phyloP scores from a whole-genome alignment of 2,113 vertebrate species.

The Chionomys nivalis region DNA sequence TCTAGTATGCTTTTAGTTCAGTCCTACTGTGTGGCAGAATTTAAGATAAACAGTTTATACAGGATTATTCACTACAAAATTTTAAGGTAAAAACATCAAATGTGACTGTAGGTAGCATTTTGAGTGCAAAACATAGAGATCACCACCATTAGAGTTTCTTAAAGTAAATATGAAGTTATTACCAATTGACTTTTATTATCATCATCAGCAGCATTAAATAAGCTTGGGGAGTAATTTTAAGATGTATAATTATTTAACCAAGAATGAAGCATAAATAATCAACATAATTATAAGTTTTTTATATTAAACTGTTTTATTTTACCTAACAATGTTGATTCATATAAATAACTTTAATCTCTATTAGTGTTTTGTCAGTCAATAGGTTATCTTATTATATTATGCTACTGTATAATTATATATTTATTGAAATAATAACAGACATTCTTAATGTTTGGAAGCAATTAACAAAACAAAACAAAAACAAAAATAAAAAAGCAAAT shows the following conservation, averaged over 20 bases:
- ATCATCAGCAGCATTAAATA: neutral
- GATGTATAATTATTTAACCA: neutral
- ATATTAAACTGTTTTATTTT: neutral
- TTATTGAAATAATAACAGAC: neutral
- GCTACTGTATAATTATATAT: neutral
- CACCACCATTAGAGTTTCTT: neutral
- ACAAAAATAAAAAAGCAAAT: neutral
- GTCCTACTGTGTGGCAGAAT: neutral
- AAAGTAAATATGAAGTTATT: neutral
- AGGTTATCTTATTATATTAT: neutral
- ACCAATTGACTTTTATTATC: neutral
- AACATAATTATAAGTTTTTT: neutral
- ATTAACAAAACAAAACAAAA: neutral
- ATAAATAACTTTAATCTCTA: neutral
- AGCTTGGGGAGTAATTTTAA: neutral
- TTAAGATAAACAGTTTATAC: slow-evolving; percentile 11
- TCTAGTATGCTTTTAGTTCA: slow-evolving; percentile 19
- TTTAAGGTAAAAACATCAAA: neutral
- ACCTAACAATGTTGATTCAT: neutral
- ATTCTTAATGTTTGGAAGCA: neutral
- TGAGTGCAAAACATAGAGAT: neutral
- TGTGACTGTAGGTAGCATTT: neutral
- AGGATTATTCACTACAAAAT: neutral
- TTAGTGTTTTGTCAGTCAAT: neutral
- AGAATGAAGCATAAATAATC: neutral